Evolutionary conservation across 2,113 vertebrate species (phyloP).

Genomic region (Oreochromis niloticus): DNA sequence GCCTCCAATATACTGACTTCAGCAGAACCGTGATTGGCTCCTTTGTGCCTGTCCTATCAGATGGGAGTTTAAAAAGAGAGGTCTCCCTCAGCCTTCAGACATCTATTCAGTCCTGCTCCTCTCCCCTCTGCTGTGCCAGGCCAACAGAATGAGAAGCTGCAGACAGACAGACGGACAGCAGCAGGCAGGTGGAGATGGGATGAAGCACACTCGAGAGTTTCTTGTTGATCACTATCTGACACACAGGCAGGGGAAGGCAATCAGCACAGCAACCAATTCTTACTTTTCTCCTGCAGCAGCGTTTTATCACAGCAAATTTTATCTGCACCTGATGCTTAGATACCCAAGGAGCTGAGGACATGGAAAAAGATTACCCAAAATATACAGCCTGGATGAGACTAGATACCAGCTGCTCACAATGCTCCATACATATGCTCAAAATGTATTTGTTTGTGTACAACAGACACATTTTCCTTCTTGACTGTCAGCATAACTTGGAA

Average conservation of each 20-base stretch:
- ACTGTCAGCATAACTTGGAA: not conserved
- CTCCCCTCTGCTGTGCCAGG: conserved; percentile 6
- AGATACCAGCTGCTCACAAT: not conserved
- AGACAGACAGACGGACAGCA: conserved; percentile 24
- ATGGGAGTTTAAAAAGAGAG: conserved; percentile 49
- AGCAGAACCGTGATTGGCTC: conserved; percentile 53
- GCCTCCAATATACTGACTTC: conserved; percentile 47
- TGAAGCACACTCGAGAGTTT: conserved; percentile 32
- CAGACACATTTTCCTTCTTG: not conserved
- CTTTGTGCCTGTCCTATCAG: conserved; percentile 60
- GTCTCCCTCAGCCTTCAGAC: conserved; percentile 34
- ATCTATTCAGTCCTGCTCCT: conserved; percentile 8
- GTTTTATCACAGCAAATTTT: conserved; percentile 55
- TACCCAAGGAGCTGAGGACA: conserved; percentile 27
- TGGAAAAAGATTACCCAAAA: not conserved
- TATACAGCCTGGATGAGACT: conserved; percentile 27
- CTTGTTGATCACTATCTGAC: conserved; percentile 57
- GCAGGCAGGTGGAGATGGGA: conserved; percentile 33
- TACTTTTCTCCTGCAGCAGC: conserved; percentile 37
- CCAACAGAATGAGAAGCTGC: conserved; percentile 29
- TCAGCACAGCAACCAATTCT: conserved; percentile 43
- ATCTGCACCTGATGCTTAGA: conserved; percentile 52
- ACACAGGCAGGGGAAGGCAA: conserved; percentile 38
- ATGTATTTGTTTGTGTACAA: not conserved
- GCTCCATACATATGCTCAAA: not conserved